Conservation (phyloP, 2,797 vertebrate genomes). For the Notamacropus eugenii region DNA sequence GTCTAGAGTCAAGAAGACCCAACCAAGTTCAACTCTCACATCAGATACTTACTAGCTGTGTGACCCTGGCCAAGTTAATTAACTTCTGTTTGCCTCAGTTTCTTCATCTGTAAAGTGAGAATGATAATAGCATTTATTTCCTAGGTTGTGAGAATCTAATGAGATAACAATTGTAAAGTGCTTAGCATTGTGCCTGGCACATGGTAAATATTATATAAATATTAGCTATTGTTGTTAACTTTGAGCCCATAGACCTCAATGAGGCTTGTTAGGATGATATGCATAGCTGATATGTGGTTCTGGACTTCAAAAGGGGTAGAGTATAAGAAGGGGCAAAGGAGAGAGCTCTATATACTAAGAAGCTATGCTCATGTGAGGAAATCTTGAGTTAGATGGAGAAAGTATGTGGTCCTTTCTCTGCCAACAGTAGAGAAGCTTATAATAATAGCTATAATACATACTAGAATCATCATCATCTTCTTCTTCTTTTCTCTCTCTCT, state of each 20-base stretch:
- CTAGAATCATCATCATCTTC: background rate
- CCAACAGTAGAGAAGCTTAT: background rate
- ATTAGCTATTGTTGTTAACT: background rate
- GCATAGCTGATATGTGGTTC: background rate
- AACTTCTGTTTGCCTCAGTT: background rate
- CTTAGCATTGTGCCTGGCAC: background rate
- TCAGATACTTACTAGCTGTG: background rate
- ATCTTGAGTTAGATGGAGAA: background rate
- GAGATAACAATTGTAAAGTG: background rate
- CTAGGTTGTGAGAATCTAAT: background rate
- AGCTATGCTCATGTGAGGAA: background rate
- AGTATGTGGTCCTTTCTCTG: background rate
- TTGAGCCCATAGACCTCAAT: background rate
- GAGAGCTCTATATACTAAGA: background rate
- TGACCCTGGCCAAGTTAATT: background rate
- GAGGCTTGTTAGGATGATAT: background rate
- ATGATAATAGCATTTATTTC: background rate
- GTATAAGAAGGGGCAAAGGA: background rate
- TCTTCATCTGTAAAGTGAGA: background rate
- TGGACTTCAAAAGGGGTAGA: background rate
- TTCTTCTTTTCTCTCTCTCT: background rate
- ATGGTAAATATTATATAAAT: background rate
- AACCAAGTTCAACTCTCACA: background rate
- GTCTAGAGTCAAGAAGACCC: background rate
- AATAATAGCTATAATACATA: background rate